Percentiles rank a stretch among this genome's conserved stretches.
Evolutionary conservation across 53 echinoderm and acorn worm genomes (phyloP).

Genomic region (Pentamera pediparva): DNA sequence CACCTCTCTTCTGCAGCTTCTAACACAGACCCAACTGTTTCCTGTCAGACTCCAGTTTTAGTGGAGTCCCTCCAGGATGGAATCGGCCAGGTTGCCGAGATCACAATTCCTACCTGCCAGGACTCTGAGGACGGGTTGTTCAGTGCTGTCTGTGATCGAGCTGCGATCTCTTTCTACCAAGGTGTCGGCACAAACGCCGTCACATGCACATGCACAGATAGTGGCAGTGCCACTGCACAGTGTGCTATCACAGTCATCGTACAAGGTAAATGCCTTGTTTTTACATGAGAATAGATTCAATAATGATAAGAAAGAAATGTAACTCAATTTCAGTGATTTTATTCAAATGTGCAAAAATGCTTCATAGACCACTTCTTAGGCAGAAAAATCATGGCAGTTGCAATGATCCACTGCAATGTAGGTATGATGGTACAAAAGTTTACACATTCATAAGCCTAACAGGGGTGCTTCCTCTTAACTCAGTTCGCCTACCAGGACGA

Average conservation of each 20-base stretch:
- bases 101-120: background rate
- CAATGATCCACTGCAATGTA: no score
- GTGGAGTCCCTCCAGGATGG: background rate
- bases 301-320: no score
- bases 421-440: no score
- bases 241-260: background rate
- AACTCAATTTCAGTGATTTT: no score
- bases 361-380: no score
- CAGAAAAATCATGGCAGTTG: no score
- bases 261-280: no score
- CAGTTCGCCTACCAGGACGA: no score
- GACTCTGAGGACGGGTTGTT: background rate
- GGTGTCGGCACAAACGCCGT: background rate
- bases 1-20: background rate
- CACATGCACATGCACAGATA: constrained; percentile 6
- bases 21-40: background rate
- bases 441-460: no score
- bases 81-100: background rate
- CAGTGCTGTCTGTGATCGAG: background rate
- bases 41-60: background rate
- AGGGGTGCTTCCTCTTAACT: no score
- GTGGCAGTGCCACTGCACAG: background rate
- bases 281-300: no score
- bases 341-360: no score
- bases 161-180: background rate